Conservation (phyloP, 1,140 invertebrate genomes). For the Drosophila bifasciata region DNA sequence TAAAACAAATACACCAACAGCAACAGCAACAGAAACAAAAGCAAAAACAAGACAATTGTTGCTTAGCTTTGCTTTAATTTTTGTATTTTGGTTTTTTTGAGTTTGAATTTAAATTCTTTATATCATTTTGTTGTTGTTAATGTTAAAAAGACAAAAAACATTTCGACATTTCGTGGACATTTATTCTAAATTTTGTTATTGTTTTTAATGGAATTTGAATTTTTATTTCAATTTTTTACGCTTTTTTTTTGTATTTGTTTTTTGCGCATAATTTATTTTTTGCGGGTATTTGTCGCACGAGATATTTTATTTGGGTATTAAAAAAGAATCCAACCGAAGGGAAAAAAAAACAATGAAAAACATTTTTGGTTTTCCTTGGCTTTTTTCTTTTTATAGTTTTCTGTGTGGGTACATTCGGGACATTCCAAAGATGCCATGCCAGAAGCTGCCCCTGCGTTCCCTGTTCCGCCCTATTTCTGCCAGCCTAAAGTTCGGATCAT, state of each 20-base stretch:
- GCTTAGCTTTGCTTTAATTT: conserved; percentile 7
- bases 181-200: conserved; percentile 34
- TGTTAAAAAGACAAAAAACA: conserved; percentile 52
- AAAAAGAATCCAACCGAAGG: neutral
- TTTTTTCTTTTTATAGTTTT: conserved; percentile 40
- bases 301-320: conserved; percentile 26
- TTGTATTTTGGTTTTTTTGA: conserved; percentile 16
- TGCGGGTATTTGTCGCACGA: conserved; percentile 72
- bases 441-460: neutral
- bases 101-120: conserved; percentile 34
- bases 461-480: too few species aligned
- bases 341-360: conserved; percentile 30
- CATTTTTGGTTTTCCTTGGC: neutral
- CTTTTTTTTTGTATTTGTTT: conserved; percentile 32
- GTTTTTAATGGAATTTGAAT: conserved; percentile 7
- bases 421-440: conserved; percentile 37
- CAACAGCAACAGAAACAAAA: too few species aligned
- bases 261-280: conserved; percentile 67
- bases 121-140: conserved; percentile 51
- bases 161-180: conserved; percentile 50
- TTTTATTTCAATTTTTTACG: conserved; percentile 16
- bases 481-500: conserved; percentile 6
- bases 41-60: neutral
- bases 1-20: conserved; percentile 66
- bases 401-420: neutral